These are phyloP conservation scores for Cladorhizidae sp. DNA, from an alignment of 37 sponge, comb jelly and placozoan species.

Conservation along the genomic window DNA sequence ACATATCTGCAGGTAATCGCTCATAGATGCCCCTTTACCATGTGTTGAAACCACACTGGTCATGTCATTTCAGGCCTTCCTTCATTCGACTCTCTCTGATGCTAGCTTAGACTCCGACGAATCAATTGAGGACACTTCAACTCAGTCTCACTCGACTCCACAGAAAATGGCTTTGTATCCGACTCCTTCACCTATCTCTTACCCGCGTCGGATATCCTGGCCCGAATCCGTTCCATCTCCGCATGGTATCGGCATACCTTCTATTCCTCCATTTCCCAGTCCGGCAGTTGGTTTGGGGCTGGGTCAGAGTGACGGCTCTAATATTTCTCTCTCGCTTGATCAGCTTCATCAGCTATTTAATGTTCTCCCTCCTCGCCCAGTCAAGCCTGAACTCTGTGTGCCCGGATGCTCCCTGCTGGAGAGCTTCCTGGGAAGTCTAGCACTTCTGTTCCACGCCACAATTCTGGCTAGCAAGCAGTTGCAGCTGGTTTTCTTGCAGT, in stretches of 20 bases:
- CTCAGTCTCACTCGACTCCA: background rate
- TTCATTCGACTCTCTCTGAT: slow-evolving; percentile 2
- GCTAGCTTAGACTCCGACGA: slow-evolving; percentile 5
- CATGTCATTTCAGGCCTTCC: slow-evolving; percentile 8
- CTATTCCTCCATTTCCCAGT: slow-evolving; percentile 58
- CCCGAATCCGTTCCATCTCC: slow-evolving; percentile 39
- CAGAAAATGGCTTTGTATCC: slow-evolving; percentile 25
- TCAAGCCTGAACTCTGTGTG: background rate
- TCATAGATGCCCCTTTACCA: background rate
- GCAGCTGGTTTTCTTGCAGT: slow-evolving; percentile 25
- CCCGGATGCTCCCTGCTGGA: slow-evolving; percentile 36
- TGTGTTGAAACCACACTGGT: background rate
- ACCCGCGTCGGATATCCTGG: slow-evolving; percentile 31
- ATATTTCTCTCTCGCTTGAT: slow-evolving; percentile 11
- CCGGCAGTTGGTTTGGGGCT: slow-evolving; percentile 3
- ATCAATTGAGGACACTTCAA: background rate
- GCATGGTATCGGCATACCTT: slow-evolving; percentile 36
- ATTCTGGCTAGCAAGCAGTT: background rate
- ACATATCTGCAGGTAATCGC: slow-evolving; percentile 21
- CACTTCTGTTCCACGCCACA: slow-evolving; percentile 52
- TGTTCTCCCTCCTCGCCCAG: background rate
- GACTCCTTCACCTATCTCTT: slow-evolving; percentile 48
- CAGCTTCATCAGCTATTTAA: slow-evolving; percentile 34
- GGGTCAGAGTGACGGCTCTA: slow-evolving; percentile 15
- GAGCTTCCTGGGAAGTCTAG: slow-evolving; percentile 57